Percentiles rank a stretch among this genome's conserved stretches.
Conservation (phyloP, 1,140 invertebrate species). For the Gryllus bimaculatus region DNA sequence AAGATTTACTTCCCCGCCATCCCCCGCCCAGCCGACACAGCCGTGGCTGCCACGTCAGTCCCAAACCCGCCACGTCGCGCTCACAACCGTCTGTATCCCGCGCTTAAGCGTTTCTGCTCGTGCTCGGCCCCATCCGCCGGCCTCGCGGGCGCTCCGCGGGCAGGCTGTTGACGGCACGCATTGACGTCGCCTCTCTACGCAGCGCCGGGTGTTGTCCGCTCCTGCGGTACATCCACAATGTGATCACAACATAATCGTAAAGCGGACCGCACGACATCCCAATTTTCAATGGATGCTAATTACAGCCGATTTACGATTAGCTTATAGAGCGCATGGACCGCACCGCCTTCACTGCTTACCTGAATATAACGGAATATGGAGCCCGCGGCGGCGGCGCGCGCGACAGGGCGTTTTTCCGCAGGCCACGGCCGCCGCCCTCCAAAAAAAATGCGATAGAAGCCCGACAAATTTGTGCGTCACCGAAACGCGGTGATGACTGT, state of each 20-base stretch:
- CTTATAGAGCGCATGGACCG: neutral
- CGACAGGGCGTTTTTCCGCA: neutral
- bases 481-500: neutral
- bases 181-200: neutral
- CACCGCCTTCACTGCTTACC: neutral
- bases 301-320: slow-evolving; percentile 3
- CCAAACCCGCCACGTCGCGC: too few relatives aligned
- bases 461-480: neutral
- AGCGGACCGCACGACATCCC: neutral
- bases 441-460: neutral
- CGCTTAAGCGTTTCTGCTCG: too few relatives aligned
- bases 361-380: neutral
- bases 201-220: neutral
- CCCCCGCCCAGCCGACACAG: too few relatives aligned
- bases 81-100: too few relatives aligned
- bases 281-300: neutral
- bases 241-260: slow-evolving; percentile 1
- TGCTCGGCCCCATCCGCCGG: too few relatives aligned
- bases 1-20: too few relatives aligned
- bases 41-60: too few relatives aligned
- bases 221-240: neutral
- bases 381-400: too few relatives aligned
- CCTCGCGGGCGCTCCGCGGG: too few relatives aligned
- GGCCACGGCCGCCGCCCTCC: too few relatives aligned
- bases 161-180: neutral